Conservation (phyloP, 2,797 vertebrate species). For the Taenioides sp. region DNA sequence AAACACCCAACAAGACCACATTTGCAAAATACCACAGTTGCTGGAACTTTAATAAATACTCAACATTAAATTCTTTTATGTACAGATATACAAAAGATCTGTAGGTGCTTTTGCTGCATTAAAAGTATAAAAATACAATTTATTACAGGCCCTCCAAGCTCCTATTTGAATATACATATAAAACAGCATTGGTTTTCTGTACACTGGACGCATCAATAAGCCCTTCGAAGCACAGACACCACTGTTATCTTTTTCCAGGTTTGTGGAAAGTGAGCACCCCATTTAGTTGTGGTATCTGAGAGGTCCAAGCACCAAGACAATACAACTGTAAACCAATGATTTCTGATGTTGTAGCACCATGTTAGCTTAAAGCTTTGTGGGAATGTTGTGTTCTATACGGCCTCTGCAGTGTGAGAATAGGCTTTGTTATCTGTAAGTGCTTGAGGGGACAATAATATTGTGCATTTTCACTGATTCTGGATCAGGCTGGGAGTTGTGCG, state of each 20-base stretch:
- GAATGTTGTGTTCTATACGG: conserved; percentile 13
- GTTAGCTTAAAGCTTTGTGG: conserved; percentile 5
- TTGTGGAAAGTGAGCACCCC: conserved; percentile 24
- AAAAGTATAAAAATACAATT: conserved; percentile 68
- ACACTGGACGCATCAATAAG: conserved; percentile 60
- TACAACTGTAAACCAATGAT: conserved; percentile 7
- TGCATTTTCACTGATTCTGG: conserved; percentile 17
- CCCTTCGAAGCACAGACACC: conserved; percentile 46
- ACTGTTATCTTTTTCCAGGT: conserved; percentile 19
- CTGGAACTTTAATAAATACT: conserved; percentile 96
- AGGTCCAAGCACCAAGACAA: conserved; percentile 31
- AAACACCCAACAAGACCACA: conserved; percentile 46
- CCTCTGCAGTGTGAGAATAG: conserved; percentile 9
- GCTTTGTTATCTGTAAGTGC: conserved; percentile 22
- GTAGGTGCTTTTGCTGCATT: conserved; percentile 69
- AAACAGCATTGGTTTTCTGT: conserved; percentile 61
- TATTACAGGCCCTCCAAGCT: conserved; percentile 68
- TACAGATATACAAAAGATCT: conserved; percentile 85
- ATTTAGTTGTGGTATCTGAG: conserved; percentile 51
- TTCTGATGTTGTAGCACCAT: conserved; percentile 16
- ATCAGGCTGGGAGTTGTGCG: conserved; percentile 26
- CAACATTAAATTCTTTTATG: conserved; percentile 89
- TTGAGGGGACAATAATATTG: conserved; percentile 20
- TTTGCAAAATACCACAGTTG: conserved; percentile 87
- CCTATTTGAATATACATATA: conserved; percentile 66